phyloP scores from a whole-genome alignment of 2,797 vertebrate species.

The Cichlasoma orientale region DNA sequence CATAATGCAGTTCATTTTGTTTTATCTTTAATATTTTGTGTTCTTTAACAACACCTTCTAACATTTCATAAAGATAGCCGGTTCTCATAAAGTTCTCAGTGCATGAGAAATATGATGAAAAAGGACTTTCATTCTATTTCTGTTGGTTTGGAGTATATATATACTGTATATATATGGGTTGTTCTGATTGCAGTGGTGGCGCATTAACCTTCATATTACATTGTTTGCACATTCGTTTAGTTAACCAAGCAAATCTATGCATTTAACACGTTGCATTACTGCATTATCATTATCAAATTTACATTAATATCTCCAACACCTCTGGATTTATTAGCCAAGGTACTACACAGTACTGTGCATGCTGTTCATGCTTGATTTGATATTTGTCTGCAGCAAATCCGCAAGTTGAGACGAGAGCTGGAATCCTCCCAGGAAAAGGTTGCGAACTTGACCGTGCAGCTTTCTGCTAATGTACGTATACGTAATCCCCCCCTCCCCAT shows the following conservation, averaged over 20 bases:
- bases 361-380: background rate
- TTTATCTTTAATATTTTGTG: conserved; percentile 41
- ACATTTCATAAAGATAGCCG: conserved; percentile 38
- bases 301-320: background rate
- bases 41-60: conserved; percentile 17
- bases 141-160: background rate
- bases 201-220: background rate
- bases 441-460: conserved; percentile 91
- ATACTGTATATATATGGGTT: background rate
- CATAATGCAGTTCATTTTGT: conserved; percentile 45
- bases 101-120: conserved; percentile 43
- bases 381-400: conserved; percentile 89
- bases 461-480: conserved; percentile 94
- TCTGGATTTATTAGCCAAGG: background rate
- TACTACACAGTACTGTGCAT: background rate
- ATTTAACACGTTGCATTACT: conserved; percentile 5
- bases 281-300: background rate
- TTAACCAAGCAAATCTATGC: background rate
- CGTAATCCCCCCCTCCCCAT: background rate
- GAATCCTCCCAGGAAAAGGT: conserved; percentile 98
- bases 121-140: background rate
- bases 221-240: conserved; percentile 5
- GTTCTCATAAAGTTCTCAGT: conserved; percentile 16
- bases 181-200: background rate
- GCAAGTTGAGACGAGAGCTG: conserved; percentile 92